Percentiles rank a stretch among this genome's conserved stretches.
Conservation (phyloP, 92 coral and sea anemone species). For the Porites cylindrica region DNA sequence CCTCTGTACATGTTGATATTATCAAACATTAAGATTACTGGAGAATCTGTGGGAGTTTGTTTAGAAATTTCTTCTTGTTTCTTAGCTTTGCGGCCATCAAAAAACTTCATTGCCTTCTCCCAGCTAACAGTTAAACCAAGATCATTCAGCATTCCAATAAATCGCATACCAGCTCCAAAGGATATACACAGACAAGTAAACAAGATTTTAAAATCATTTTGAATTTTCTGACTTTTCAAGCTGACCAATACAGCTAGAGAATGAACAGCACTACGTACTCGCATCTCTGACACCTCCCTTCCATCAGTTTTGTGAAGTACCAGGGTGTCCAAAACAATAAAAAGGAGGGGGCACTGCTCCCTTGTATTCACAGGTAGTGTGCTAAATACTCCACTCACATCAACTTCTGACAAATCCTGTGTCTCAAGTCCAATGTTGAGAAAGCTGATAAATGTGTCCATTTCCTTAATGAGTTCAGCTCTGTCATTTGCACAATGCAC, state of each 20-base stretch:
- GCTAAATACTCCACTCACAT: slow-evolving; percentile 33
- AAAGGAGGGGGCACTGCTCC: slow-evolving; percentile 42
- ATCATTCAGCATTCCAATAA: slow-evolving; percentile 46
- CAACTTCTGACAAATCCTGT: slow-evolving; percentile 26
- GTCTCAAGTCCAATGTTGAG: slow-evolving; percentile 34
- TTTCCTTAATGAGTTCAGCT: no score
- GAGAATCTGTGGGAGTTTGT: not conserved
- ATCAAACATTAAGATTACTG: slow-evolving; percentile 42
- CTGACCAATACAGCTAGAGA: slow-evolving; percentile 50
- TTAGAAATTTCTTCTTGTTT: slow-evolving; percentile 6
- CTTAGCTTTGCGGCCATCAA: slow-evolving; percentile 23
- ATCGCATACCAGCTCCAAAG: slow-evolving; percentile 50
- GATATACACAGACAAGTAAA: slow-evolving; percentile 43
- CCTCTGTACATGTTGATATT: slow-evolving; percentile 64
- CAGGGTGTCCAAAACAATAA: slow-evolving; percentile 30
- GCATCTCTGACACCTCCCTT: slow-evolving; percentile 30
- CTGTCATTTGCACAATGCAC: no score
- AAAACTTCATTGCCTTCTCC: slow-evolving; percentile 57
- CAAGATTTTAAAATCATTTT: slow-evolving; percentile 5
- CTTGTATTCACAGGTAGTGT: slow-evolving; percentile 28
- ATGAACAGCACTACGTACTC: slow-evolving; percentile 44
- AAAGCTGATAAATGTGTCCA: not conserved
- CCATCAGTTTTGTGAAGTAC: slow-evolving; percentile 34
- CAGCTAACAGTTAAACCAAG: slow-evolving; percentile 51
- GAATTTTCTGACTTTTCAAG: slow-evolving; percentile 27